These are phyloP conservation scores for Tokudaia tokunoshimensis DNA, from an alignment of 2,797 vertebrate genomes.

Conservation along the genomic window DNA sequence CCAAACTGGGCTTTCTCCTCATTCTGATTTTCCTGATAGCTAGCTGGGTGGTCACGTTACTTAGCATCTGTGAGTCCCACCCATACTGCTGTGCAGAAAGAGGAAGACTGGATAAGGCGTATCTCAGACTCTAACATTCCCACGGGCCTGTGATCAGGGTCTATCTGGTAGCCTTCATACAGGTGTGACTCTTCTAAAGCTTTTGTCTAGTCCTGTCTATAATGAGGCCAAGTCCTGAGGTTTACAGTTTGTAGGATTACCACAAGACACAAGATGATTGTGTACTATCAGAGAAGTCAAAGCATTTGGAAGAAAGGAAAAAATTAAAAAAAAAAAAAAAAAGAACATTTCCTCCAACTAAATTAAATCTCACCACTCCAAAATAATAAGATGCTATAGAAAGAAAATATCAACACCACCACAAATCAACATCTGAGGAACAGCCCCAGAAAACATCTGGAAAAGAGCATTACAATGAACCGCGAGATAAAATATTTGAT, in stretches of 20 bases:
- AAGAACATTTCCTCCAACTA: slow-evolving; percentile 54
- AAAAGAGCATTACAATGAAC: slow-evolving; percentile 73
- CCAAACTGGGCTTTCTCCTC: background rate
- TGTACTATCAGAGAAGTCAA: slow-evolving; percentile 65
- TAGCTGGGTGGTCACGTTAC: slow-evolving; percentile 17
- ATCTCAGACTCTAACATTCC: background rate
- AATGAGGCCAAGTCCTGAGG: background rate
- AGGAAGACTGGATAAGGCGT: background rate
- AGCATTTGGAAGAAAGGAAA: slow-evolving; percentile 48
- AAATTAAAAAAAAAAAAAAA: slow-evolving; percentile 58
- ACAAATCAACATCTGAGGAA: slow-evolving; percentile 77
- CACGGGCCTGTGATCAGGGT: background rate
- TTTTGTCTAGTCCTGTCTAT: slow-evolving; percentile 40
- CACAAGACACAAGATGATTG: slow-evolving; percentile 44
- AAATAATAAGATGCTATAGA: slow-evolving; percentile 77
- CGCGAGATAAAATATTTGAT: slow-evolving; percentile 72
- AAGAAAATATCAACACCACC: slow-evolving; percentile 76
- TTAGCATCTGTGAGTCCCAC: background rate
- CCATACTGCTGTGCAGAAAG: background rate
- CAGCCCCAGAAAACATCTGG: slow-evolving; percentile 79
- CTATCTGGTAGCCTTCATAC: background rate
- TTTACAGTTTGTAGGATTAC: slow-evolving; percentile 10
- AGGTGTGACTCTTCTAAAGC: background rate
- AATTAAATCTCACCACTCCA: slow-evolving; percentile 74
- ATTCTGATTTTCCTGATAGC: background rate